Conservation (phyloP, 1,140 invertebrate genomes). For the Drepana arcuata region DNA sequence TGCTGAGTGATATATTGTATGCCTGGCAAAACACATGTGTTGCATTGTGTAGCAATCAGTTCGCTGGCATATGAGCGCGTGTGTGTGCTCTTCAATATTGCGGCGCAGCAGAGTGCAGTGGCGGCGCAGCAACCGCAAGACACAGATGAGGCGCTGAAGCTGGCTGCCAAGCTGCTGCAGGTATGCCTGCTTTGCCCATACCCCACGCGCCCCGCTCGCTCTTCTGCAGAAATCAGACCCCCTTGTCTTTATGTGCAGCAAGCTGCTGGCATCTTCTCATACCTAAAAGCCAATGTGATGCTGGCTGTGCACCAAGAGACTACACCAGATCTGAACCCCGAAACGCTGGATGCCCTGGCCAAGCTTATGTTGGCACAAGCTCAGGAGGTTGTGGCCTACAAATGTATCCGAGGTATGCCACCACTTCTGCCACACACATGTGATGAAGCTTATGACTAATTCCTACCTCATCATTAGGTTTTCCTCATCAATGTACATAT, state of each 20-base stretch:
- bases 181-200: slow-evolving; percentile 57
- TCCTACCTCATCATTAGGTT: too few relatives aligned
- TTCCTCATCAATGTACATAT: too few relatives aligned
- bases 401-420: slow-evolving; percentile 95
- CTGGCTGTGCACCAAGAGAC: slow-evolving; percentile 93
- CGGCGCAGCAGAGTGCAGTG: slow-evolving; percentile 91
- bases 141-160: slow-evolving; percentile 94
- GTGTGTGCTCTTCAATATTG: slow-evolving; percentile 98
- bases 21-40: too few relatives aligned
- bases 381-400: slow-evolving; percentile 96
- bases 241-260: slow-evolving; percentile 77
- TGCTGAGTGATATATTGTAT: too few relatives aligned
- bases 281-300: slow-evolving; percentile 90
- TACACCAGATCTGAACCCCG: slow-evolving; percentile 94
- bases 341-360: slow-evolving; percentile 88
- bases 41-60: slow-evolving; percentile 83
- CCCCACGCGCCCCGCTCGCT: neutral
- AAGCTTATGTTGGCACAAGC: slow-evolving; percentile 97
- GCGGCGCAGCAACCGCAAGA: slow-evolving; percentile 89
- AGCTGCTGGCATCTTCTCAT: slow-evolving; percentile 91
- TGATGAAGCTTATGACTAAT: too few relatives aligned
- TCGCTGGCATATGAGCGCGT: slow-evolving; percentile 94
- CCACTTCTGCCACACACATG: too few relatives aligned
- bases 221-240: neutral
- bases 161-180: slow-evolving; percentile 93